Evolutionary conservation across 2,888 invertebrate species (phyloP), one percentile per base, ranked within the genome.

Genomic region (Drosophila melanocephala): DNA sequence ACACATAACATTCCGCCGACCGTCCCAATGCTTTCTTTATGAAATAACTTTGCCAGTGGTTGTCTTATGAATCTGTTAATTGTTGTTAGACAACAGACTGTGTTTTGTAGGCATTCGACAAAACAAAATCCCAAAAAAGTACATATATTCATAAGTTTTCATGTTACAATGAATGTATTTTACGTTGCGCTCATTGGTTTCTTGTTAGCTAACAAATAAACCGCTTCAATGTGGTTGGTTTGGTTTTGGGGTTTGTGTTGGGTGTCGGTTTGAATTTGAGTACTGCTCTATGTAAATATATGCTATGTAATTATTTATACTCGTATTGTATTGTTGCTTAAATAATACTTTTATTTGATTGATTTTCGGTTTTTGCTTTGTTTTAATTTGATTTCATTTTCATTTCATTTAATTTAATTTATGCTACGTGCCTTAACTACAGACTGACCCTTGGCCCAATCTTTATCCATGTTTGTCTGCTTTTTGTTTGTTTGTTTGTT

Each of bases 331-430:
- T 76, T 74, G 77, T 87, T 81, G 76, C 90, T 84, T 90, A 90
- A 81, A 83, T 92, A 92, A 92, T 92, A 92, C 92, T 92, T 91
- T 83, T 83, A 84, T 91, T 91, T 92, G 92, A 92, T 92, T 92
- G 92, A 91, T 90, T 92, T 92, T 85, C 86, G 88, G 88, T 91
- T 92, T 91, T 90, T 85, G 71, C 55, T 79, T 90, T 85, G 88
- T 87, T 75, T 74, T 85, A 56, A 73, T 67, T 80, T 86, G 83
- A 80, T 89, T 84, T 77, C 68, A 70, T 67, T 57, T 72, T 60
- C 50, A 69, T 72, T 78, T 61, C 28, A 66, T 77, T 77, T 71
- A 72, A 66, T 76, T 77, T 71, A 75, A 72, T 78, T 81, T 75
- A 77, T 75, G 58, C 77, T 84, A 81, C 72, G 71, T 76, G 61